Conservation (phyloP, 2,113 vertebrate genomes). For the Python bivittatus region DNA sequence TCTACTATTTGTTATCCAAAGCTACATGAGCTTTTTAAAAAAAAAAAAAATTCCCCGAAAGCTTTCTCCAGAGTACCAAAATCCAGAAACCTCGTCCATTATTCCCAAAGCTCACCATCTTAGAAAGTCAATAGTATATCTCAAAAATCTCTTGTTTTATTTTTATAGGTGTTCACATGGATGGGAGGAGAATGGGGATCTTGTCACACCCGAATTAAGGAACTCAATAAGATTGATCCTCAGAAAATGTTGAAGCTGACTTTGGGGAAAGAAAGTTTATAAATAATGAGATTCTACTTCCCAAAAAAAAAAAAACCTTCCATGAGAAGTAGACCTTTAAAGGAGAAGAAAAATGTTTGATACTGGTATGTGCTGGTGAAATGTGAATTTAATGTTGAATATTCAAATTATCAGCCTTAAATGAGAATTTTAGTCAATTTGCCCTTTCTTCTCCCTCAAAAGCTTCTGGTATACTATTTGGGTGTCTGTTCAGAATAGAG, state of each 20-base stretch:
- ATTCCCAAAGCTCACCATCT: not conserved
- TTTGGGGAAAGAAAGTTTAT: not conserved
- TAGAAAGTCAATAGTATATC: not conserved
- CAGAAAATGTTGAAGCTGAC: not conserved
- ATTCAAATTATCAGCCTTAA: not conserved
- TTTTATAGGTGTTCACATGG: not conserved
- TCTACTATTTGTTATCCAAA: not conserved
- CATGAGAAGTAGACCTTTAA: not conserved
- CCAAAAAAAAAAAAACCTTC: not conserved
- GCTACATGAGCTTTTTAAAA: not conserved
- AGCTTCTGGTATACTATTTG: not conserved
- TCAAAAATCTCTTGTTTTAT: not conserved
- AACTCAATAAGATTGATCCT: not conserved
- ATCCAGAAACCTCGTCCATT: not conserved
- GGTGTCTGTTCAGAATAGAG: not conserved
- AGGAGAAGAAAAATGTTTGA: not conserved
- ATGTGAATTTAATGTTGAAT: not conserved
- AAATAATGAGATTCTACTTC: not conserved
- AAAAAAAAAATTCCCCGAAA: not conserved
- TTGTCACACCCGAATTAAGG: not conserved
- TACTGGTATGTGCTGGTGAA: not conserved
- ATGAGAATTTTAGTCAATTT: not conserved
- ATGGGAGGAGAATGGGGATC: not conserved
- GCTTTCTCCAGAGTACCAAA: slow-evolving; percentile 18
- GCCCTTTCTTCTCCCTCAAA: not conserved